Percentiles rank a stretch among this genome's conserved stretches.
These are phyloP conservation scores for Rattus rattus DNA, from an alignment of 2,113 vertebrate species.

Conservation along the genomic window DNA sequence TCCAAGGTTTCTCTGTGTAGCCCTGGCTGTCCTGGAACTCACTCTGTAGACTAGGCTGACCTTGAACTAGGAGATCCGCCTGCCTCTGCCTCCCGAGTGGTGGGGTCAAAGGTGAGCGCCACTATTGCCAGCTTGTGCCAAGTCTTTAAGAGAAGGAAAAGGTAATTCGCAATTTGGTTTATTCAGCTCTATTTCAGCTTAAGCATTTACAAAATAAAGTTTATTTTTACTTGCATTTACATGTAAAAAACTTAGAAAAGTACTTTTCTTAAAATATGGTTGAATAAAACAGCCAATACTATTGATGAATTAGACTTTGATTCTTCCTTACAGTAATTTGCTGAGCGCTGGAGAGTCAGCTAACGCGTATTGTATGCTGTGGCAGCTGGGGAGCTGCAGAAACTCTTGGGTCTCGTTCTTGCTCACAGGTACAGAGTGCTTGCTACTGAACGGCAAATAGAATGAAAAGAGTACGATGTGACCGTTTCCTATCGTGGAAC, in stretches of 20 bases:
- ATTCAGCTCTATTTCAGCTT: neutral
- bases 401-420: conserved; percentile 77
- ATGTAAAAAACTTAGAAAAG: conserved; percentile 52
- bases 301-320: conserved; percentile 54
- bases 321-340: conserved; percentile 78
- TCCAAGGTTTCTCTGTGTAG: neutral
- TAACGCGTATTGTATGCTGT: conserved; percentile 67
- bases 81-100: neutral
- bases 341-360: conserved; percentile 72
- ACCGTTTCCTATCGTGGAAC: neutral
- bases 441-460: conserved; percentile 52
- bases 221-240: conserved; percentile 50
- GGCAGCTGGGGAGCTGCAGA: conserved; percentile 82
- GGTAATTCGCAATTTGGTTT: conserved; percentile 31
- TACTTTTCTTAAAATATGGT: conserved; percentile 30
- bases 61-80: neutral
- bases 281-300: neutral
- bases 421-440: conserved; percentile 81
- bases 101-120: neutral
- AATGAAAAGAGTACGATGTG: conserved; percentile 3
- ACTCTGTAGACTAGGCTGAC: neutral
- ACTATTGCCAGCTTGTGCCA: neutral
- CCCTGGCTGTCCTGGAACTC: neutral
- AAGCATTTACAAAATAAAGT: conserved; percentile 24
- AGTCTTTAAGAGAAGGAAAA: neutral